These are phyloP conservation scores for Dolomedes plantarius DNA, from an alignment of 2,888 invertebrate genomes.

Conservation along the genomic window DNA sequence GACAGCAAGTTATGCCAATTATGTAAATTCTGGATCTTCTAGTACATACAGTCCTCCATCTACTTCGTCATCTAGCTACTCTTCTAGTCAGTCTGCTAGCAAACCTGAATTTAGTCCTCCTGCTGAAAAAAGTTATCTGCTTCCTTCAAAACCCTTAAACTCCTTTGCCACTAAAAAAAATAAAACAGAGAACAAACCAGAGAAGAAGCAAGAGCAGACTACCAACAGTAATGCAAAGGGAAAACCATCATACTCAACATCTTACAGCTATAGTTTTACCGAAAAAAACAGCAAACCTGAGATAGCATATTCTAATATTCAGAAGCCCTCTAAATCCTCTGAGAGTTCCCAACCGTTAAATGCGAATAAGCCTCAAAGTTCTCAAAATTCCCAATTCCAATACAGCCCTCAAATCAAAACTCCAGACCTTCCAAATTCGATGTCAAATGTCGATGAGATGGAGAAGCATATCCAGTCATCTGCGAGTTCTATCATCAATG, in stretches of 20 bases:
- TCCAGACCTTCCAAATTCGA: background rate
- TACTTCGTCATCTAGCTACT: slow-evolving; percentile 4
- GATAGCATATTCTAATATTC: background rate
- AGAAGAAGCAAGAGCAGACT: background rate
- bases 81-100: slow-evolving; percentile 10
- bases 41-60: slow-evolving; percentile 15
- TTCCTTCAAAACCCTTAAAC: no score
- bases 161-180: no score
- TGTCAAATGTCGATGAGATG: slow-evolving; percentile 50
- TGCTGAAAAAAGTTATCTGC: no score
- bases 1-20: slow-evolving; percentile 1
- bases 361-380: background rate
- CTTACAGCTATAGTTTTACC: slow-evolving; percentile 32
- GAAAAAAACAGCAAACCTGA: slow-evolving; percentile 17
- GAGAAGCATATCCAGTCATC: slow-evolving; percentile 51
- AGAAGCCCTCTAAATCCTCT: no score
- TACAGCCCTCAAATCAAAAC: background rate
- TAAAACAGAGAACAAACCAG: background rate
- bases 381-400: background rate
- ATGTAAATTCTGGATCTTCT: background rate
- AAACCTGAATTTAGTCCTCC: background rate
- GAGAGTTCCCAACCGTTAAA: background rate
- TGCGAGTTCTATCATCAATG: slow-evolving; percentile 57
- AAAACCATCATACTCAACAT: slow-evolving; percentile 16
- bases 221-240: background rate